Evolutionary conservation across 2,113 vertebrate genomes (phyloP).

Genomic region (Cyanoderma ruficeps): DNA sequence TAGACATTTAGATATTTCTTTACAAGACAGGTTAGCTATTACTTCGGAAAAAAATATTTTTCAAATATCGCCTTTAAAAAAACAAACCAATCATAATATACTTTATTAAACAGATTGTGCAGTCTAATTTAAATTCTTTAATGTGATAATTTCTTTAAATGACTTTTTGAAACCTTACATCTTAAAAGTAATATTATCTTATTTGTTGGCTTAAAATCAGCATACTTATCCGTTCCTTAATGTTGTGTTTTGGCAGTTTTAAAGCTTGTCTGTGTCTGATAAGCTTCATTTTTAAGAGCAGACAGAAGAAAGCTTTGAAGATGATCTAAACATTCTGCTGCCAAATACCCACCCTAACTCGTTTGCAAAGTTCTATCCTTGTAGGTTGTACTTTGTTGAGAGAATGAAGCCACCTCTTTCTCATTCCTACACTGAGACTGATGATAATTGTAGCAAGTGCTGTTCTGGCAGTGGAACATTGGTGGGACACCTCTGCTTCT

Average conservation of each 20-base stretch:
- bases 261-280: neutral
- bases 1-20: neutral
- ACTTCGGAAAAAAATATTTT: conserved; percentile 21
- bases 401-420: neutral
- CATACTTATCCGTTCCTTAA: neutral
- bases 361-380: neutral
- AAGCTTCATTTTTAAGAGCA: neutral
- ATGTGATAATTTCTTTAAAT: neutral
- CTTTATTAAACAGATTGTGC: neutral
- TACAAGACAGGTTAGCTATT: neutral
- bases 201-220: neutral
- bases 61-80: conserved; percentile 22
- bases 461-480: neutral
- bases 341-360: neutral
- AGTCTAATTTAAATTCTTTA: conserved; percentile 33
- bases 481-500: neutral
- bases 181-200: neutral
- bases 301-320: neutral
- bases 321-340: neutral
- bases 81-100: neutral
- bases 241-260: neutral
- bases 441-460: neutral
- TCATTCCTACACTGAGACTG: neutral
- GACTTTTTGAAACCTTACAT: neutral
- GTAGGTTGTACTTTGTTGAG: neutral